Conservation (phyloP, 53 echinoderm and acorn worm species). For the Actinopyga echinites region DNA sequence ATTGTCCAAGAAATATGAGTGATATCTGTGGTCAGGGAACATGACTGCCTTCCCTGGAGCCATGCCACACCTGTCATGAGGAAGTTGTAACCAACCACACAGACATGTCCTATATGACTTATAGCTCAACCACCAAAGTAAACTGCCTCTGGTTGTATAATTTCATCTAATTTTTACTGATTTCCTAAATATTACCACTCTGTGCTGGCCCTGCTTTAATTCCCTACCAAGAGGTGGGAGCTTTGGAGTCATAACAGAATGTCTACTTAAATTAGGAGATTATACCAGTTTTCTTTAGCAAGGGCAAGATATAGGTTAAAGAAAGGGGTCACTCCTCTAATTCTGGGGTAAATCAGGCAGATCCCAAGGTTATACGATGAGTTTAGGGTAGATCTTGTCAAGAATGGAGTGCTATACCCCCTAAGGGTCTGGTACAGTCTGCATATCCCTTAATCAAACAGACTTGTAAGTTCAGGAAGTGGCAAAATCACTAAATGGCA, state of each 20-base stretch:
- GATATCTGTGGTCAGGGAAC: conserved; percentile 20
- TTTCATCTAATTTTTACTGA: conserved; percentile 15
- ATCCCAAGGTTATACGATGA: too few species aligned
- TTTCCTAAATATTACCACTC: background rate
- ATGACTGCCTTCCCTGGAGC: background rate
- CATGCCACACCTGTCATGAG: background rate
- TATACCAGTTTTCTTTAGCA: too few species aligned
- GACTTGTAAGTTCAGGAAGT: background rate
- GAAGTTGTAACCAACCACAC: background rate
- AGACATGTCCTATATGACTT: background rate
- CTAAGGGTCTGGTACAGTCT: background rate
- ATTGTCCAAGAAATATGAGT: conserved; percentile 15
- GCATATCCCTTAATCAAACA: conserved; percentile 9
- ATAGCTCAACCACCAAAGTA: background rate
- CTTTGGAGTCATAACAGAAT: too few species aligned
- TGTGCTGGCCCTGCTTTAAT: too few species aligned
- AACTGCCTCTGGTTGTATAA: conserved; percentile 15
- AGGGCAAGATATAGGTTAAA: too few species aligned
- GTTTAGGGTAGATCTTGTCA: too few species aligned
- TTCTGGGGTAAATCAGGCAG: too few species aligned
- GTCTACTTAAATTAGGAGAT: too few species aligned
- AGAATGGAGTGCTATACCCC: too few species aligned
- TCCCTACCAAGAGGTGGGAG: too few species aligned
- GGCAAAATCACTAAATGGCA: background rate
- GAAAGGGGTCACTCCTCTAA: too few species aligned